These are phyloP conservation scores for Pelecanus crispus DNA, from an alignment of 2,113 vertebrate genomes.

Conservation along the genomic window DNA sequence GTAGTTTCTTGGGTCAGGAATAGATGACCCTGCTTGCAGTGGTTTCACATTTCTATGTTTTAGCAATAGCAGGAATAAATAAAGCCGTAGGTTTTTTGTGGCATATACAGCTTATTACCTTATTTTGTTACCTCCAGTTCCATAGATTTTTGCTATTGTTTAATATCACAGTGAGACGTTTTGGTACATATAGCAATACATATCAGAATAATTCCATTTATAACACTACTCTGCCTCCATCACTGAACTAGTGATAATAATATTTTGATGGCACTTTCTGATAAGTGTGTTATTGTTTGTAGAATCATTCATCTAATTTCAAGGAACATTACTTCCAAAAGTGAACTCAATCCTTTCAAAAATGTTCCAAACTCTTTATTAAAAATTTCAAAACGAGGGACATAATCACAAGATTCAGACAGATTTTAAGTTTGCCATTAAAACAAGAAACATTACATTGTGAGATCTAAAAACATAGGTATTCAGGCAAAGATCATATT, in stretches of 20 bases:
- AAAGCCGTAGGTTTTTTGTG: neutral
- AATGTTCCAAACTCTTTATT: neutral
- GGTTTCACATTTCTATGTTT: neutral
- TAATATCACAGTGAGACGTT: neutral
- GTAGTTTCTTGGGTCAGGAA: neutral
- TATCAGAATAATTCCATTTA: neutral
- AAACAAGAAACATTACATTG: neutral
- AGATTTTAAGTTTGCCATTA: neutral
- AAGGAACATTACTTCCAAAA: neutral
- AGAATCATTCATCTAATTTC: neutral
- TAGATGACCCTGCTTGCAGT: neutral
- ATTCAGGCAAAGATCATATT: neutral
- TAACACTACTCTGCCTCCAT: neutral
- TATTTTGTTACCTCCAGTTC: neutral
- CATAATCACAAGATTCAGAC: neutral
- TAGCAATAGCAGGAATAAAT: neutral
- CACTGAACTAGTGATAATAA: neutral
- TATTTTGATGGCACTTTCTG: neutral
- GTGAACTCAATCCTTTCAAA: neutral
- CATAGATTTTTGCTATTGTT: neutral
- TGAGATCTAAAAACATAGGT: neutral
- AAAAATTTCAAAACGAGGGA: neutral
- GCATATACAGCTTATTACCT: neutral
- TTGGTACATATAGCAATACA: neutral
- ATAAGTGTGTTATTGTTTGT: slow-evolving; percentile 15